phyloP scores from a whole-genome alignment of 1,140 invertebrate genomes.

The Paralvinella palmiformis region DNA sequence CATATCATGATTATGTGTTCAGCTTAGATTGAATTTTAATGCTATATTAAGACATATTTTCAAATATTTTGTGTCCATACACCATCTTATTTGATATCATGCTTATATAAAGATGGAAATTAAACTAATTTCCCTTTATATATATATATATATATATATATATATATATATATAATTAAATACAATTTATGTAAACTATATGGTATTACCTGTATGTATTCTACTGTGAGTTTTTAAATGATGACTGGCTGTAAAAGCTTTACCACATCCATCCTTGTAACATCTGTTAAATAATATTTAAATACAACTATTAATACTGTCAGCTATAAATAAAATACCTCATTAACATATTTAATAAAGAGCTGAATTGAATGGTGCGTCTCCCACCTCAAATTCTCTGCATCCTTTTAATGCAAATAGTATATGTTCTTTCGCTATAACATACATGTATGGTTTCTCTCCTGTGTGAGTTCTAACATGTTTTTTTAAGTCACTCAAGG shows the following conservation, averaged over 20 bases:
- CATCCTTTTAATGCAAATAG: neutral
- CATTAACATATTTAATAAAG: neutral
- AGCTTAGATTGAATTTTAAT: no score
- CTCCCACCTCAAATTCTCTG: neutral
- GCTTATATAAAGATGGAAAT: no score
- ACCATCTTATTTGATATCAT: no score
- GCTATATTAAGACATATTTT: no score
- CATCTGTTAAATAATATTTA: conserved; percentile 56
- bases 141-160: no score
- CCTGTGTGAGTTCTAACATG: conserved; percentile 86
- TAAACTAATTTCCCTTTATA: no score
- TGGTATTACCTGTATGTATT: conserved; percentile 66
- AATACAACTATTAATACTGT: conserved; percentile 8
- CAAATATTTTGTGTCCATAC: no score
- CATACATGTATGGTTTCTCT: conserved; percentile 84
- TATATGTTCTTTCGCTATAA: conserved; percentile 22
- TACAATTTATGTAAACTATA: no score
- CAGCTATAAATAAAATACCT: neutral
- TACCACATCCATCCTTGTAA: conserved; percentile 73
- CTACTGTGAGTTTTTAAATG: conserved; percentile 77
- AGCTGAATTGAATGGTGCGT: neutral
- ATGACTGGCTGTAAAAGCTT: conserved; percentile 85
- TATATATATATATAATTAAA: no score
- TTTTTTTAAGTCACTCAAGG: conserved; percentile 87
- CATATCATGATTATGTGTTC: no score